phyloP scores from a whole-genome alignment of 2,888 invertebrate species.

The Lacanobia oleracea region DNA sequence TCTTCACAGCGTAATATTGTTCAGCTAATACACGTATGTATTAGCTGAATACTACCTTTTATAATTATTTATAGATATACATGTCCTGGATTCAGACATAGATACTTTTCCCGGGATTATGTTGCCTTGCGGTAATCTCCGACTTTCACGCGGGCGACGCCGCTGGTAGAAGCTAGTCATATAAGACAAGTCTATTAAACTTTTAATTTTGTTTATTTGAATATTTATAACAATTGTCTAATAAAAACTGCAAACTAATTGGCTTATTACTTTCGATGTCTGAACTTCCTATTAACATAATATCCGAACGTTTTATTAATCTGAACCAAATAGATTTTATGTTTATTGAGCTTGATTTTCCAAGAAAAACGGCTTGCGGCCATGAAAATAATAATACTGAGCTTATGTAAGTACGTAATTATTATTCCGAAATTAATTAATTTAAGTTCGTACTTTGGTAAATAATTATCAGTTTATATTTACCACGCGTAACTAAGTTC shows the following conservation, averaged over 20 bases:
- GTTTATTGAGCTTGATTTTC: constrained; percentile 3
- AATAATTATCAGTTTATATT: neutral
- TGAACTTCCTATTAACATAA: neutral
- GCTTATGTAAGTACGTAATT: constrained; percentile 48
- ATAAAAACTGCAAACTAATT: constrained; percentile 29
- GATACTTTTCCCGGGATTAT: too few relatives aligned
- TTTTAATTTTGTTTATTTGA: constrained; percentile 27
- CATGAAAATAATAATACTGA: constrained; percentile 28
- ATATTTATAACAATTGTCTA: constrained; percentile 52
- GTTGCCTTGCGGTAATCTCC: too few relatives aligned
- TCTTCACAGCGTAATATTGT: too few relatives aligned
- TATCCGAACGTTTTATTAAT: constrained; percentile 19
- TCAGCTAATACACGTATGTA: too few relatives aligned
- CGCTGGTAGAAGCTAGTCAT: too few relatives aligned
- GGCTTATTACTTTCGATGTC: constrained; percentile 23
- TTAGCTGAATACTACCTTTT: too few relatives aligned
- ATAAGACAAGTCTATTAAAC: neutral
- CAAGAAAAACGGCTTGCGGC: neutral
- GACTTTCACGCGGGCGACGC: too few relatives aligned
- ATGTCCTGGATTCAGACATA: too few relatives aligned
- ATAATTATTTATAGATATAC: too few relatives aligned
- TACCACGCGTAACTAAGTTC: neutral
- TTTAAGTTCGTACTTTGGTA: too few relatives aligned
- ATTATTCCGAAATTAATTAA: neutral
- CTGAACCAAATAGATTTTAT: constrained; percentile 53